Percentiles rank a stretch among this genome's conserved stretches.
Evolutionary conservation across 2,797 vertebrate genomes (phyloP).

Genomic region (Pyrocephalus nanus): DNA sequence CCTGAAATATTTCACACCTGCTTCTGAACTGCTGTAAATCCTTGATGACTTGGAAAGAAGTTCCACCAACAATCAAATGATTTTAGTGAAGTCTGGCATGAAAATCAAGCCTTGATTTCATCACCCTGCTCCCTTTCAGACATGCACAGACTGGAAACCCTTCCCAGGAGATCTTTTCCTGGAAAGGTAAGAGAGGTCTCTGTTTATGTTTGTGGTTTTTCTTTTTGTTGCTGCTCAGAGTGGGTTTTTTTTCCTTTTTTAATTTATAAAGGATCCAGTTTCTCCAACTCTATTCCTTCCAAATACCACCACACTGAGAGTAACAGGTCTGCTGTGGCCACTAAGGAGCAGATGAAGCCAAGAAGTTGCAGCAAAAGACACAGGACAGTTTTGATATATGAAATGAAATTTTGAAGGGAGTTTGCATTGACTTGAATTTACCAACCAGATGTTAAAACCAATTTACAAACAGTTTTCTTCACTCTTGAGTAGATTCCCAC

Average conservation of each 20-base stretch:
- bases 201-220: neutral
- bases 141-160: constrained; percentile 18
- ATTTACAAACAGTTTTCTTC: neutral
- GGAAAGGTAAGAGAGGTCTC: neutral
- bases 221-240: neutral
- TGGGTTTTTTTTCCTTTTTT: neutral
- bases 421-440: neutral
- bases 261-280: neutral
- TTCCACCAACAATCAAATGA: neutral
- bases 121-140: neutral
- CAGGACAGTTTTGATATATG: neutral
- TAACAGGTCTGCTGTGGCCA: neutral
- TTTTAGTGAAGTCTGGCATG: neutral
- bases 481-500: neutral
- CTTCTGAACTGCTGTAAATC: neutral
- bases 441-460: neutral
- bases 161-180: neutral
- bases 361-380: neutral
- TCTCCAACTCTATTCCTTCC: neutral
- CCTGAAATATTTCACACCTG: neutral
- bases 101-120: constrained; percentile 32
- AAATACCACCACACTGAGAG: neutral
- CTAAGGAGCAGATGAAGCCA: neutral
- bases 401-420: neutral
- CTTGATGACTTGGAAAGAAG: neutral